Percentiles rank a stretch among this genome's conserved stretches.
Conservation (phyloP, 2,888 invertebrate genomes). For the Microchrysa polita region DNA sequence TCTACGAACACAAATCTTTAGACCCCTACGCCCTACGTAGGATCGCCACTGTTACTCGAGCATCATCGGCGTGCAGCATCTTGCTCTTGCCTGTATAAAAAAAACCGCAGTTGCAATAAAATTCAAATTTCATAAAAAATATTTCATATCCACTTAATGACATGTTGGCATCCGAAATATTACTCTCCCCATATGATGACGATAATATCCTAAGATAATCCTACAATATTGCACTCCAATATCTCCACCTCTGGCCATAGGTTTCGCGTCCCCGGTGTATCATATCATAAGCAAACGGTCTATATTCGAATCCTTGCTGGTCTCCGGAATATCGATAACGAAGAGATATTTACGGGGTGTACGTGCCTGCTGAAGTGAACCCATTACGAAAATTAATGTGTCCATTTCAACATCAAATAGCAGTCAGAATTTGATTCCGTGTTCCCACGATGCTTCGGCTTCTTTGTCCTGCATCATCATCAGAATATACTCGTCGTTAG, state of each 20-base stretch:
- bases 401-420: neutral
- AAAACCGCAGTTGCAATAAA: neutral
- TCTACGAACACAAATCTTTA: no score
- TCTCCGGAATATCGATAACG: neutral
- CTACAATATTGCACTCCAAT: neutral
- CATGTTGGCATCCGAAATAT: neutral
- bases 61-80: no score
- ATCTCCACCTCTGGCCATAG: neutral
- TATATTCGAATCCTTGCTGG: neutral
- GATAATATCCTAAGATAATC: no score
- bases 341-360: neutral
- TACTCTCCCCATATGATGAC: no score
- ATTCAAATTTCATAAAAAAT: neutral
- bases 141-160: neutral
- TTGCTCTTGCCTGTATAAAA: no score
- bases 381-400: conserved; percentile 9
- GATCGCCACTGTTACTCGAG: no score
- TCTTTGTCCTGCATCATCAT: neutral
- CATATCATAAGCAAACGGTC: neutral
- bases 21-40: no score
- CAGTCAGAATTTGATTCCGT: neutral
- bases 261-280: no score
- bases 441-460: neutral
- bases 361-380: neutral
- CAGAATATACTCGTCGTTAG: no score